Base-by-base conservation (phyloP, 2,797 vertebrate species). In the Rousettus madagascariensis region DNA sequence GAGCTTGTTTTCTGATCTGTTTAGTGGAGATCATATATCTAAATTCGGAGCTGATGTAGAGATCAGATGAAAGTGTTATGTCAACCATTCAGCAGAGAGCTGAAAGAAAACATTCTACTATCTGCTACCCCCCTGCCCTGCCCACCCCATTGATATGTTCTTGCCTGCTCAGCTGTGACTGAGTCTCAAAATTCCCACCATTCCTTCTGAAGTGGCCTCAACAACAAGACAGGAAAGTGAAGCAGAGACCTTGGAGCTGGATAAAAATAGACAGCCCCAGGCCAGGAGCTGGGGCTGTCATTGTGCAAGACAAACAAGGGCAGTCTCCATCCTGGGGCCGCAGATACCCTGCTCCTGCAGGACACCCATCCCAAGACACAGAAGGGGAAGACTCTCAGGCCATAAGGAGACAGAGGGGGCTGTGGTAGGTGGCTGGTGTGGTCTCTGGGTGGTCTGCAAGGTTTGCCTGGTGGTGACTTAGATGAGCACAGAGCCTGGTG, bases 191-290 rank as follows among this genome's bases (percentile, higher is more conserved):
- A 86, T 36, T 51, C 75, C 86, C 36, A 74, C 71, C 68, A 74
- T 61, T n/a, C 66, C 72, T 68, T 68, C 68, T 57, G 36, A 61
- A 30, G 30, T 24, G 33, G 65, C 80, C 57, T 88, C 68, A 59
- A 66, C 49, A 74, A 87, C 78, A 91, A 57, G 36, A 77, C 26
- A 38, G 55, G 88, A 82, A 88, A 82, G 72, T 71, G 41, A 49
- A 82, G 43, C n/a, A 6, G 53, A n/a, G 78, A 87, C 90, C 41
- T 82, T 85, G 61, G 71, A 71, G 57, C 36, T 87, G 49, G 78
- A 53, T 91, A 92, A 83, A 97, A 97, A 94, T 28, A 94, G 85
- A 63, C 16, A 22, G 53, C 46, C 80, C 49, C 36, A 41, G 33
- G 15, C 78, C 6, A 0, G 26, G n/a, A 1, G 10, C 49, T 33